phyloP scores from a whole-genome alignment of 2,797 vertebrate genomes.

The Mycteria americana region DNA sequence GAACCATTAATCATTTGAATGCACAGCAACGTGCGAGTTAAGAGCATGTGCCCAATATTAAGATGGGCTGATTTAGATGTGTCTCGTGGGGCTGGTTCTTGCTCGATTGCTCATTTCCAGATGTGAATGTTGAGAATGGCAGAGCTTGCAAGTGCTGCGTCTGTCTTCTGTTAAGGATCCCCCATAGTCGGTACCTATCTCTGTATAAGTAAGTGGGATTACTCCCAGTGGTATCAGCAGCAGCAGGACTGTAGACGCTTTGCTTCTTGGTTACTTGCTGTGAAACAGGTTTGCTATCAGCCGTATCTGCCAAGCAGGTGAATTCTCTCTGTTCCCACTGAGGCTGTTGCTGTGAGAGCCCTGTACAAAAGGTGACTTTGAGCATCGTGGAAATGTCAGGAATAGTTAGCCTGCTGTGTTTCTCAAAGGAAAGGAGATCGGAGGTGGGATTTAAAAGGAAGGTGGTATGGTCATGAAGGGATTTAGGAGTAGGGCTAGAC shows the following conservation, averaged over 20 bases:
- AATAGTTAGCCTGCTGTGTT: neutral
- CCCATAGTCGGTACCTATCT: neutral
- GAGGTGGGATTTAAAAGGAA: neutral
- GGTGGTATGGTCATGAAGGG: neutral
- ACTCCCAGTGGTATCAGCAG: neutral
- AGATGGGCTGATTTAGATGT: slow-evolving; percentile 8
- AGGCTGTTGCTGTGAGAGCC: neutral
- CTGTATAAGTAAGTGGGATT: neutral
- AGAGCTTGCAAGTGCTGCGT: neutral
- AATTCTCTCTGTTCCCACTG: neutral
- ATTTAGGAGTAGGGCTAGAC: neutral
- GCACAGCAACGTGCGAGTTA: neutral
- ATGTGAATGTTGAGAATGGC: slow-evolving; percentile 11
- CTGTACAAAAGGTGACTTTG: neutral
- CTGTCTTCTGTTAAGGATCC: neutral
- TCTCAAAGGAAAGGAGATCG: neutral
- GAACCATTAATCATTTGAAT: neutral
- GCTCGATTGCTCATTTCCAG: slow-evolving; percentile 20
- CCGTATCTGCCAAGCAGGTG: neutral
- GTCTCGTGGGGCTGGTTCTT: neutral
- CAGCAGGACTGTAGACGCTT: neutral
- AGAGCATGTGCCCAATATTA: neutral
- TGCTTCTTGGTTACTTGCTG: neutral
- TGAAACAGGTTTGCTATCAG: neutral
- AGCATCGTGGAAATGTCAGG: neutral